Evolutionary conservation across 2,797 vertebrate species (phyloP), one percentile per base, ranked within the genome.

Genomic region (Myiothlypis coronata): DNA sequence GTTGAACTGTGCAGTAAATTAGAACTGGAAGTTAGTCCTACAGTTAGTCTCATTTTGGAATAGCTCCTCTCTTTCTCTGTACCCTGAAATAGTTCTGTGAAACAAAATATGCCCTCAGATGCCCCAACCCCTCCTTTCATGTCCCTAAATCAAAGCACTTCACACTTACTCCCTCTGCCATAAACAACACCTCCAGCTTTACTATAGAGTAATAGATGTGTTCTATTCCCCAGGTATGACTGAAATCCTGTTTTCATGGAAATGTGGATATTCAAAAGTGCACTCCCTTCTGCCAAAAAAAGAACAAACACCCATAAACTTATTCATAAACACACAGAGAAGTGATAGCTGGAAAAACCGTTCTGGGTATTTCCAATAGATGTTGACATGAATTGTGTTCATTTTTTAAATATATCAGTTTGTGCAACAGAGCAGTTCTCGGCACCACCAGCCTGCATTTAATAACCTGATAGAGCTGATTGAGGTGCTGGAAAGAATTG

Each of bases 391-490:
- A 83, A 74, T 67, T 64, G 72, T 52, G 75, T 90, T 85, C 57
- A 27, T 80, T 83, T 85, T 74, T 90, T 23, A 81, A 84, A 90
- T 23, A 19, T 67, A 43, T 69, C 77, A 55, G 37, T 94, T 89
- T 85, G 77, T 50, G 55, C 46, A 95, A 52, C 68, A 94, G 81
- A 85, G 75, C 49, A 32, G 53, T 27, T 88, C 5, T 2, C 46
- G 2, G 1, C 15, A 60, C 47, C 88, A 74, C 53, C 32, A 88
- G 65, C 11, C 72, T 90, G 70, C 74, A 95, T 65, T 46, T 96
- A 93, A 89, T 83, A 93, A 93, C 60, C 34, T 83, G 69, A 93
- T 44, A 75, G n/a, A 83, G 39, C 63, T 87, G 93, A 93, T 82
- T 65, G 84, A 92, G 55, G 59, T 72, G 85, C 74, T 47, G 67